Evolutionary conservation across 2,797 vertebrate genomes (phyloP).

Genomic region (Mergus octosetaceus): DNA sequence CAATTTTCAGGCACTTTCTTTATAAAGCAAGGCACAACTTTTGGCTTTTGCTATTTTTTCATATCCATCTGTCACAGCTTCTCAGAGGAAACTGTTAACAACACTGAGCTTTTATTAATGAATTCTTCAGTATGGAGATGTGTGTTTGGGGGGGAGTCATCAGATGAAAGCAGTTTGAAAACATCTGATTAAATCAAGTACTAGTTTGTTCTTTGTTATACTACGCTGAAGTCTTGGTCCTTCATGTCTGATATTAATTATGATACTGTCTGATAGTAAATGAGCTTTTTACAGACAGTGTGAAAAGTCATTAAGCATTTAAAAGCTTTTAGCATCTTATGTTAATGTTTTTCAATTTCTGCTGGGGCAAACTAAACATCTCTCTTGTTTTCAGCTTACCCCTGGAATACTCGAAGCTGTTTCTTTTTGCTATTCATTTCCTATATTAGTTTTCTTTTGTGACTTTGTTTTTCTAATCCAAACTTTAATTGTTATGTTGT

Average conservation of each 20-base stretch:
- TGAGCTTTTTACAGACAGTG: background rate
- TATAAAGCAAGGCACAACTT: background rate
- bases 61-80: background rate
- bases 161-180: conserved; percentile 22
- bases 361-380: background rate
- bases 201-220: conserved; percentile 21
- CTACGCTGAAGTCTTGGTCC: conserved; percentile 4
- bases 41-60: background rate
- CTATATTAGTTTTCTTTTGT: background rate
- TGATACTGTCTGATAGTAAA: background rate
- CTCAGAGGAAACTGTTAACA: background rate
- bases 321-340: background rate
- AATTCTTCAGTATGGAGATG: background rate
- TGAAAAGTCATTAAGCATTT: conserved; percentile 12
- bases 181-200: conserved; percentile 35
- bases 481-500: background rate
- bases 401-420: background rate
- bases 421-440: background rate
- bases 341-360: background rate
- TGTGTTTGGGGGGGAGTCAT: background rate
- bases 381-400: background rate
- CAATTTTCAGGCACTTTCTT: background rate
- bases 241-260: conserved; percentile 11
- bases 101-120: background rate
- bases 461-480: background rate